Evolutionary conservation across 1,140 invertebrate genomes (phyloP).

Genomic region (Trypoxylus dichotomus): DNA sequence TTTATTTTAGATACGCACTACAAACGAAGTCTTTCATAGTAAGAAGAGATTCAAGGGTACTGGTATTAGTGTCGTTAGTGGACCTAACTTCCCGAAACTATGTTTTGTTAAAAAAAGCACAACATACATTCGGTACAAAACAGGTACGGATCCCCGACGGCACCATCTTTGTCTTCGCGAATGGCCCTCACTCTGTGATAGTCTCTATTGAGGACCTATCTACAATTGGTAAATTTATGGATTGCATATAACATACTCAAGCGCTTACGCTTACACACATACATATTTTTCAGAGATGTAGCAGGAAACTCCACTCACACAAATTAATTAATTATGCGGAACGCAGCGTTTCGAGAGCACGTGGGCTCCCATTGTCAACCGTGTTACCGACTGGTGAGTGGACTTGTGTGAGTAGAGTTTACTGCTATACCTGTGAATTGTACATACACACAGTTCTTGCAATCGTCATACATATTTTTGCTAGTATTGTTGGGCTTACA

Average conservation of each 20-base stretch:
- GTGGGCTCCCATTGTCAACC: too few species aligned
- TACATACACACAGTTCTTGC: too few species aligned
- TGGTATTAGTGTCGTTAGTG: neutral
- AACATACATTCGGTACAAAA: neutral
- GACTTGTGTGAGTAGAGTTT: too few species aligned
- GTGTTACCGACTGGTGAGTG: too few species aligned
- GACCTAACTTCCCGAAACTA: neutral
- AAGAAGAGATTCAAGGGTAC: constrained; percentile 10
- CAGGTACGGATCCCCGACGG: neutral
- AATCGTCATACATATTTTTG: too few species aligned
- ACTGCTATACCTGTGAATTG: too few species aligned
- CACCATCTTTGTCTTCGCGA: neutral
- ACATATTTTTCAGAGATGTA: neutral
- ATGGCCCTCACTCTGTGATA: neutral
- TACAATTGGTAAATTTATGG: too few species aligned
- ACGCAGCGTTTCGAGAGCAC: too few species aligned
- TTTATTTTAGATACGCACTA: neutral
- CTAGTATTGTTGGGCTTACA: too few species aligned
- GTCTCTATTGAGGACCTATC: neutral
- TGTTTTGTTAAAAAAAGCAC: neutral
- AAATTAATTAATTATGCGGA: too few species aligned
- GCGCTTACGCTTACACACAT: neutral
- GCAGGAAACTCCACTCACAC: too few species aligned
- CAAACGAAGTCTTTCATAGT: neutral
- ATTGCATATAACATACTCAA: neutral